Evolutionary conservation across 1,140 invertebrate species (phyloP), one percentile per base, ranked within the genome.

Genomic region (Glossosoma conforme): DNA sequence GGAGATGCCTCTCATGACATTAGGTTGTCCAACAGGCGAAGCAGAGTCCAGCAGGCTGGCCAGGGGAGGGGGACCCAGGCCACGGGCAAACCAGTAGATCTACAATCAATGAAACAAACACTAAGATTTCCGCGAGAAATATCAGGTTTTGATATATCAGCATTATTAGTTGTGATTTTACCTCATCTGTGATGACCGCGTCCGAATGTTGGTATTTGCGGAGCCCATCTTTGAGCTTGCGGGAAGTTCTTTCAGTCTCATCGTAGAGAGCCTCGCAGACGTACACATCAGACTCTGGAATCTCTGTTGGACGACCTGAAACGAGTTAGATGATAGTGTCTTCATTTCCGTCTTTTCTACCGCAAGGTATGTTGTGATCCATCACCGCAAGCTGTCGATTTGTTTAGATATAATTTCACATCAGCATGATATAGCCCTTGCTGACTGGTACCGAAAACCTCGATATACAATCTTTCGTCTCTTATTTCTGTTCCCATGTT

Each of bases 231-330:
- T 78, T 75, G 1, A 93, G 69, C 64, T 91, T 90, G 28, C 81
- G 77, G 10, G 92, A 81, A 32, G 87, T 76, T 54, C 87, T 83
- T 61, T 89, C 91, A 13, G 84, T 78, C 69, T 97, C 93, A 63
- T 95, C 89, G 63, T 97, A 98, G 43, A 91, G 79, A 0, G 86
- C 92, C 69, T 97, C 93, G 68, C 93, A 97, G 14, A 99, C 84
- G 65, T 83, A 98, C 3, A 98, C 81, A 72, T 98, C 93, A 43
- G 81, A 79, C 70, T 99, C 97, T 1, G 85, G 72, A 56, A 97
- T 87, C 78, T 98, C 95, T 0, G 95, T 98, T 18, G 88, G 86
- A 11, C 97, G 86, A 74, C 83, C 91, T 96, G 62, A 44, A 59
- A 61, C 3, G 13, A 22, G 36, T 38, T 11, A 9, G 33, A 14